These are phyloP conservation scores for Falco berigora DNA, from an alignment of 2,797 vertebrate genomes.

Conservation along the genomic window DNA sequence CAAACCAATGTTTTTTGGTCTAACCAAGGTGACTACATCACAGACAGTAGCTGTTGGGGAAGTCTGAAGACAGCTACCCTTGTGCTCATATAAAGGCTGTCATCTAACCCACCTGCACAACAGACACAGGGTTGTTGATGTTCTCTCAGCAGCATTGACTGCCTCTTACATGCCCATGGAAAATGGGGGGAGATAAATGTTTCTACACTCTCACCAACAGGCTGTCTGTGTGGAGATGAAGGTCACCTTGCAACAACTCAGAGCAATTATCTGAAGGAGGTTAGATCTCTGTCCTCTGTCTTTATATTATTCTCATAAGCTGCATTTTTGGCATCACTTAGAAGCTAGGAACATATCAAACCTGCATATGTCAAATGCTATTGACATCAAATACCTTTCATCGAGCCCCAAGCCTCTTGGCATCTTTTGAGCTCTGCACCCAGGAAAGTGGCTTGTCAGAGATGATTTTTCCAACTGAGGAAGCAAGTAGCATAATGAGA, in stretches of 20 bases:
- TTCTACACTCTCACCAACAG: conserved; percentile 23
- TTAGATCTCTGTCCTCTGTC: conserved; percentile 64
- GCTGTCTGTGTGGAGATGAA: conserved; percentile 62
- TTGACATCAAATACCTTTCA: conserved; percentile 80
- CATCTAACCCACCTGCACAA: background rate
- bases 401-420: conserved; percentile 55
- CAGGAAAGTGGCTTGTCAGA: conserved; percentile 82
- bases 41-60: background rate
- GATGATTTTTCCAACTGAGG: conserved; percentile 77
- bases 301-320: conserved; percentile 68
- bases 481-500: conserved; percentile 74
- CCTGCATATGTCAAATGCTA: conserved; percentile 75
- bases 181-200: background rate
- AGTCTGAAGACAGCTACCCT: background rate
- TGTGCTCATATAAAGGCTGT: background rate
- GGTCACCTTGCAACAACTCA: conserved; percentile 81
- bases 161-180: background rate
- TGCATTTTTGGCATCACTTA: conserved; percentile 70
- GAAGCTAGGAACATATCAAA: conserved; percentile 78
- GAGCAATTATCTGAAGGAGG: conserved; percentile 71
- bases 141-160: background rate
- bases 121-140: background rate
- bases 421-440: conserved; percentile 65
- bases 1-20: background rate
- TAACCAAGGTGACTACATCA: background rate